Evolutionary conservation across 1,140 invertebrate species (phyloP), one percentile per base, ranked within the genome.

Genomic region (Diprion similis): DNA sequence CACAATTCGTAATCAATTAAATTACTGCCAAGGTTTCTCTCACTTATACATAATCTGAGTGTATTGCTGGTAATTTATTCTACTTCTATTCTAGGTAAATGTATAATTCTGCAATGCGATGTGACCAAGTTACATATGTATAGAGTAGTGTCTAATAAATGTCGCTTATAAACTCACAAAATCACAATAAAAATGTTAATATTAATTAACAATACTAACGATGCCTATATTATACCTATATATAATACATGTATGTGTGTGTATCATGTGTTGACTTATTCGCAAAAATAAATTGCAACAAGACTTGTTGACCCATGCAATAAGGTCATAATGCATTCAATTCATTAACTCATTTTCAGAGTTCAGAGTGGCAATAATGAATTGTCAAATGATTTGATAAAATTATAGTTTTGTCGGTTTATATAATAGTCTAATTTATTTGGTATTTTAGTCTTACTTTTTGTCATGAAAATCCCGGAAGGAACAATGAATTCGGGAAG

Each of bases 381-480:
- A 1, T 10, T 68, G 66, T 19, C 37, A 68, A 68, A 68, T 10
- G 19, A 13, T 18, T 19, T 18, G 66, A 45, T 19, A 45, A 19
- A 68, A 17, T 18, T 68, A 19, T 19, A 7, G 10, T 45, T 18
- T 13, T 45, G 18, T 68, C 66, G 18, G 37, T 68, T 19, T 18
- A 13, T 19, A 15, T 7, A 68, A 19, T 68, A 68, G 19, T 18
- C 37, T 45, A 68, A 68, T 45, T 76, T 75, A 78, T 78, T 78
- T 78, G 77, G 77, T 78, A 78, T 76, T 72, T 78, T 75, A 78
- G 75, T 75, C 75, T 76, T 76, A 75, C 75, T 78, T 75, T 78
- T 73, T 71, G 70, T 75, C 37, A 68, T 48, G 73, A 37, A 3
- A 3, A 37, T 75, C 73, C 71, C 47, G 48, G 6, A 69, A 46